Base-by-base conservation (phyloP, 2,113 vertebrate genomes). In the Lipophrys pholis region DNA sequence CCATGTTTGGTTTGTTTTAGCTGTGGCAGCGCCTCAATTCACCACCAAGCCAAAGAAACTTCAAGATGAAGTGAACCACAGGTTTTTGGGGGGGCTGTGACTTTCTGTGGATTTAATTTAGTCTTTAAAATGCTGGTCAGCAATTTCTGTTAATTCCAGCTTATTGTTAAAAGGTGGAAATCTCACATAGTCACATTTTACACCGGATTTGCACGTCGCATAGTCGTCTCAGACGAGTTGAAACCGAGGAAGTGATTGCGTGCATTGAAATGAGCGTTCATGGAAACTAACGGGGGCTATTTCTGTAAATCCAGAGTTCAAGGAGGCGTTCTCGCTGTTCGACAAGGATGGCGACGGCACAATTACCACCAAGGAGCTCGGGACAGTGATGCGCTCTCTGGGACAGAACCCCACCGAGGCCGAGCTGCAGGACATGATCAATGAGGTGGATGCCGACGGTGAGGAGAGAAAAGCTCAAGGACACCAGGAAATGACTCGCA, bases 341-440 rank as follows among this genome's bases (percentile, higher is more conserved):
- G 95, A 97, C 90, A 96, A 96, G 91, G 96, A 97, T 0, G 96
- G 96, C 1, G 96, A 97, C 2, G 96, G 96, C 41, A 97, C 96
- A 10, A 96, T 97, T 81, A 97, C 96, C 74, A 97, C 96, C 67
- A 97, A 97, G 83, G 96, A 97, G 84, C 78, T 97, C 0, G 96
- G 96, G n/a, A 96, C 96, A 0, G 96, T 97, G 72, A 96, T 96
- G 96, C 85, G 96, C 10, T 97, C 96, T 3, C 90, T 97, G 91
- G 96, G 96, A 8, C 96, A 97, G 91, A 97, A 97, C 85, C 96
- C 96, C 58, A 96, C 96, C 0, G 96, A 97, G 76, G 95, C 96
- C 0, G 96, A 97, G 81, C 94, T 97, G 54, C 96, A 97, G 83
- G 96, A 97, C 82, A 96, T 96, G 96, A 97, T 97, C 89, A 97